A percentile compares a stretch with the other conserved stretches of the same genome.
These are phyloP conservation scores for Hemiscyllium ocellatum DNA, from an alignment of 2,113 vertebrate species.

Conservation along the genomic window DNA sequence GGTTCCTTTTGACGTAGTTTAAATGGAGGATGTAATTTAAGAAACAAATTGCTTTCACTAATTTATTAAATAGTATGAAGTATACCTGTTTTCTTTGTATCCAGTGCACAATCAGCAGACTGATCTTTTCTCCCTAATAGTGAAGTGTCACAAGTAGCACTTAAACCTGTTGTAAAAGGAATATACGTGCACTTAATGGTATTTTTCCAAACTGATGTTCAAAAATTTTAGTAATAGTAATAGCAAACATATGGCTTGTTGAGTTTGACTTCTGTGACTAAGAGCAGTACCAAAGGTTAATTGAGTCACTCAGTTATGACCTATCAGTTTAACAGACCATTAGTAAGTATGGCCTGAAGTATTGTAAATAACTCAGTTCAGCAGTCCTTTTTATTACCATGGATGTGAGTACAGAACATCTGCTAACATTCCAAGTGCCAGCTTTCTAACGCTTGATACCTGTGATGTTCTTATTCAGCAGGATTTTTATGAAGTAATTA, in stretches of 20 bases:
- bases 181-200: constrained; percentile 1
- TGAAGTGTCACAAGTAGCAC: not conserved
- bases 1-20: not conserved
- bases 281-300: not conserved
- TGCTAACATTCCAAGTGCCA: not conserved
- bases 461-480: not conserved
- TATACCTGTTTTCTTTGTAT: not conserved
- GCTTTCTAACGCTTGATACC: not conserved
- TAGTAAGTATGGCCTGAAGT: not conserved
- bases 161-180: constrained; percentile 18
- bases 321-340: not conserved
- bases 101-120: not conserved
- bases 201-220: constrained; percentile 13
- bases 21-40: not conserved
- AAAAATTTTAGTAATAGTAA: not conserved
- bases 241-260: not conserved
- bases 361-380: not conserved
- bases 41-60: not conserved
- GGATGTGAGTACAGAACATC: not conserved
- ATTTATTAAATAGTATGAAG: not conserved
- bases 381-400: not conserved
- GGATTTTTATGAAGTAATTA: not conserved
- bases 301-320: not conserved
- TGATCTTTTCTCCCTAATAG: not conserved
- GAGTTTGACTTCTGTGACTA: constrained; percentile 10